phyloP scores from a whole-genome alignment of 2,888 invertebrate genomes.

The Synergus gifuensis region DNA sequence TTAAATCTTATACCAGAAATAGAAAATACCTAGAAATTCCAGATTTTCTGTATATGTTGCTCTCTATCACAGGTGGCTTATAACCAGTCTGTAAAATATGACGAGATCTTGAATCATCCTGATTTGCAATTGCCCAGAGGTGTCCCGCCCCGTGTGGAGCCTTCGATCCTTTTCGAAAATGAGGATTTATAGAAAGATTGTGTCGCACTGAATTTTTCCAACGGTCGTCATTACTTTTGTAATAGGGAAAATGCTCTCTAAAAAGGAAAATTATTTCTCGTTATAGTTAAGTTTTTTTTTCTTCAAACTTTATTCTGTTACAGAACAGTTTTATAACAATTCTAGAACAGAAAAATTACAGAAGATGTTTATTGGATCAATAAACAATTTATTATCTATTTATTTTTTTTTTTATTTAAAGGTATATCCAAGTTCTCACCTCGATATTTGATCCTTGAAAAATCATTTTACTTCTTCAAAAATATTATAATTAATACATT shows the following conservation, averaged over 20 bases:
- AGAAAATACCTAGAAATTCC: constrained; percentile 3
- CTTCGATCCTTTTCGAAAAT: constrained; percentile 92
- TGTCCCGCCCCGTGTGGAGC: constrained; percentile 94
- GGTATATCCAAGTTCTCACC: no score
- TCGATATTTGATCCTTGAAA: no score
- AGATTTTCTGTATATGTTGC: background rate
- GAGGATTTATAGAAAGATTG: constrained; percentile 94
- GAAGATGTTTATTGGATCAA: no score
- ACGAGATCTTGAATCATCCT: constrained; percentile 79
- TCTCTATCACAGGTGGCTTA: background rate
- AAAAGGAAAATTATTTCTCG: constrained; percentile 59
- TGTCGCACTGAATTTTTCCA: constrained; percentile 96
- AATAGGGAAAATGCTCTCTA: constrained; percentile 93
- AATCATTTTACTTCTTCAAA: no score
- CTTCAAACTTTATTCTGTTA: no score
- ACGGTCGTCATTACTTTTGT: constrained; percentile 93
- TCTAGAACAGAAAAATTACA: no score
- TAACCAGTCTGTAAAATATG: constrained; percentile 58
- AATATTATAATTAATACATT: no score
- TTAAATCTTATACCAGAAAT: background rate
- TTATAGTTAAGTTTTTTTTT: background rate
- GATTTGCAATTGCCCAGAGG: constrained; percentile 91
- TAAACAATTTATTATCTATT: no score
- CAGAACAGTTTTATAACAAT: no score
- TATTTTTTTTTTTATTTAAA: no score